These are phyloP conservation scores for Myotis lucifugus DNA, from an alignment of 2,113 vertebrate genomes.

Conservation along the genomic window DNA sequence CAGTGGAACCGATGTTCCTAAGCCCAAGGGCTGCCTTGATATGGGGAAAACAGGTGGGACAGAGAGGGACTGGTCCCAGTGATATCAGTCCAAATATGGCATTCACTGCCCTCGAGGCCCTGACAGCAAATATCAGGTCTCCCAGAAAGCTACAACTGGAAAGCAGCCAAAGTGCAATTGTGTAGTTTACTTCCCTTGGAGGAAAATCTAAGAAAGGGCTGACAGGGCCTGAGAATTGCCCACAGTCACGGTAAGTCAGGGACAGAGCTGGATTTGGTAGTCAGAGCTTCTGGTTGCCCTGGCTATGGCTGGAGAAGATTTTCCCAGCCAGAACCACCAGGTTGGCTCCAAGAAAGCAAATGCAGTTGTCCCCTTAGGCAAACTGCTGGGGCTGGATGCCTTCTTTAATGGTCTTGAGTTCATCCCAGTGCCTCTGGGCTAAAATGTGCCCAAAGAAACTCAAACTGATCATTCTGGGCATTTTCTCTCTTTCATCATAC, in stretches of 20 bases:
- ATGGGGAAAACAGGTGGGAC: not conserved
- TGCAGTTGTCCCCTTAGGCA: not conserved
- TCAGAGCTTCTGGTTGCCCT: not conserved
- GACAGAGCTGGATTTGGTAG: not conserved
- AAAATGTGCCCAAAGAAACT: not conserved
- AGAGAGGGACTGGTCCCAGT: not conserved
- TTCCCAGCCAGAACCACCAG: not conserved
- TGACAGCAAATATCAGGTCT: slow-evolving; percentile 39
- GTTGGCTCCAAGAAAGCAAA: not conserved
- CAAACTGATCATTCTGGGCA: not conserved
- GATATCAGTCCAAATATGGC: slow-evolving; percentile 22
- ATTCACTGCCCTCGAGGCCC: not conserved
- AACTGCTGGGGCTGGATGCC: not conserved
- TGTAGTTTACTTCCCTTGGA: not conserved
- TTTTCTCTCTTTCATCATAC: not conserved
- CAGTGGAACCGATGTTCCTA: not conserved
- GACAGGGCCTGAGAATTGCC: not conserved
- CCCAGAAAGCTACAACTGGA: slow-evolving; percentile 44
- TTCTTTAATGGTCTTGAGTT: not conserved
- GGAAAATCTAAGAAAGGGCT: not conserved
- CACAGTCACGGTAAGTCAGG: not conserved
- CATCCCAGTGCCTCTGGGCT: not conserved
- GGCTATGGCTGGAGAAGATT: not conserved
- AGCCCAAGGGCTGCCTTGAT: not conserved
- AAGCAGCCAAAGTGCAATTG: not conserved